Conservation (phyloP, 2,888 invertebrate genomes). For the Ferdinandea cuprea region DNA sequence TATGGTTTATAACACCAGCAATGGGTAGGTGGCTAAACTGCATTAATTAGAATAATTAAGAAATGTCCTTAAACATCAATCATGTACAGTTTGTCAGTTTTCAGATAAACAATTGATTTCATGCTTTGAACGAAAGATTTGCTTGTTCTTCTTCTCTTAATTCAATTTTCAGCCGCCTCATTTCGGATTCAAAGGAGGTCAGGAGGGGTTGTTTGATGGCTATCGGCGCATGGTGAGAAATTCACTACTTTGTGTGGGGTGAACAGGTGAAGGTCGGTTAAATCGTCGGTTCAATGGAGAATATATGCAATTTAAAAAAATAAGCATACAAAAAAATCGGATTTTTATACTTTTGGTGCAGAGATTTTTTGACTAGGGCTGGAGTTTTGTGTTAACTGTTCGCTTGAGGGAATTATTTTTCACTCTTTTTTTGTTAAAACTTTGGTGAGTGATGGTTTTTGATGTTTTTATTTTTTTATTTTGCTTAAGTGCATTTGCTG, state of each 20-base stretch:
- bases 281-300: constrained; percentile 42
- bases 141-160: not conserved
- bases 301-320: constrained; percentile 37
- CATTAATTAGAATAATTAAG: constrained; percentile 20
- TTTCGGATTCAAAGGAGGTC: constrained; percentile 62
- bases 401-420: too few species aligned
- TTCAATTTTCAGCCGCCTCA: constrained; percentile 38
- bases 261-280: constrained; percentile 73
- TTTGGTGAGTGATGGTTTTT: too few species aligned
- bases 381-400: too few species aligned
- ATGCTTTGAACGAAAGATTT: too few species aligned
- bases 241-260: constrained; percentile 40
- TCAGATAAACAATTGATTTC: constrained; percentile 49
- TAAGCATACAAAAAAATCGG: not conserved
- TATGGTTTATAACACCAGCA: not conserved
- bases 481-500: too few species aligned
- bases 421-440: too few species aligned
- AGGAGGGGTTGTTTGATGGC: constrained; percentile 39
- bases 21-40: not conserved
- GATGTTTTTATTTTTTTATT: too few species aligned
- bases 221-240: constrained; percentile 48
- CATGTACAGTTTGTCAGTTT: constrained; percentile 58
- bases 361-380: too few species aligned
- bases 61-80: constrained; percentile 56
- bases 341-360: too few species aligned